Evolutionary conservation across 2,888 invertebrate genomes (phyloP), one percentile per base, ranked within the genome.

Genomic region (Troides aeacus): DNA sequence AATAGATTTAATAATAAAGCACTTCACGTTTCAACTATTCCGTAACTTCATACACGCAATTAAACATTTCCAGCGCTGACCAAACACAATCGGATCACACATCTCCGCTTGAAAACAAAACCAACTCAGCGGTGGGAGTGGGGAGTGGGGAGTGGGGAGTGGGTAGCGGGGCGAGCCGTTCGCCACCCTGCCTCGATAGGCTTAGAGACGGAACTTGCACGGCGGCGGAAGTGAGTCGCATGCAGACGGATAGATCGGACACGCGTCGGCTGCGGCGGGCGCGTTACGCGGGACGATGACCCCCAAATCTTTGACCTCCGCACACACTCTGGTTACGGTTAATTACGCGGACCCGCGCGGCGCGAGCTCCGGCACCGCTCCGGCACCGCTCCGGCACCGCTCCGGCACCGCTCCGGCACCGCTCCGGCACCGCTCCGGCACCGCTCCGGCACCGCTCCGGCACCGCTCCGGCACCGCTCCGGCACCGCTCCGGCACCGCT

Each of bases 11-110:
- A 61, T 61, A 61, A 62, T 67, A 58, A 72, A 75, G 70, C 75
- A 76, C 75, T 79, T 79, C 78, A 77, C 81, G 82, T 81, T 81
- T 81, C 76, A 74, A 77, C 77, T 77, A 77, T 78, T 79, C 77
- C 81, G 82, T 82, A 81, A 79, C 82, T 82, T 80, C 81, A 74
- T 79, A 83, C 81, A 84, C 81, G 84, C 84, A 89, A 89, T 90
- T 89, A 90, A 88, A 88, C 86, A 86, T 87, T 89, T 88, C 85
- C 87, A 87, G 81, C 82, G 84, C 84, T 87, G 88, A 83, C 83
- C 88, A 86, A 86, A 90, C 89, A 90, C 90, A 89, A 90, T 90
- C 85, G 82, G 82, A 88, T 85, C 84, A 79, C 81, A 75, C 81
- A 86, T 85, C 84, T 84, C 79, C 75, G 73, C 81, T 81, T 81